These are phyloP conservation scores for Odontocolon sp. DNA, from an alignment of 2,888 invertebrate genomes.

Conservation along the genomic window DNA sequence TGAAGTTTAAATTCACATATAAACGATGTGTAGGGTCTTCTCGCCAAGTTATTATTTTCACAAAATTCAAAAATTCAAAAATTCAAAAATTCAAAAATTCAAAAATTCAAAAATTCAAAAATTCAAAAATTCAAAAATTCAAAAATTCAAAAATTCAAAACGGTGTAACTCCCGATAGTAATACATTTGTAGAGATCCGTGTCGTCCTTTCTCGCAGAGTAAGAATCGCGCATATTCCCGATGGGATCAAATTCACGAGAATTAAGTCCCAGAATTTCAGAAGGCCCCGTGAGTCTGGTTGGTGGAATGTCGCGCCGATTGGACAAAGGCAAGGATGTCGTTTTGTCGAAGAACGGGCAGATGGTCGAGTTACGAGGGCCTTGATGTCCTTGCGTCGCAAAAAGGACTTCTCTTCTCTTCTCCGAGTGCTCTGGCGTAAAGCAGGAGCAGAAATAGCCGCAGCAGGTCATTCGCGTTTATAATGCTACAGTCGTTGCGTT, in stretches of 20 bases:
- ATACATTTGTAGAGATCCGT: too few species aligned
- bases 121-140: too few species aligned
- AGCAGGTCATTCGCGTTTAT: constrained; percentile 43
- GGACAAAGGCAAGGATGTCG: constrained; percentile 70
- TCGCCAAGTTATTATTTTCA: too few species aligned
- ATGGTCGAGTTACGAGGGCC: constrained; percentile 63
- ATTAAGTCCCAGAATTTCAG: not conserved
- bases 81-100: too few species aligned
- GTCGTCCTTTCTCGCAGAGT: not conserved
- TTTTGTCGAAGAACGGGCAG: constrained; percentile 63
- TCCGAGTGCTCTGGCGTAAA: constrained; percentile 28
- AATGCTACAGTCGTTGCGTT: constrained; percentile 33
- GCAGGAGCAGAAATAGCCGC: not conserved
- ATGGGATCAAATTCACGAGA: not conserved
- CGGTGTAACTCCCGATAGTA: too few species aligned
- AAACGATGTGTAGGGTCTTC: too few species aligned
- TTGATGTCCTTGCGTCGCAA: constrained; percentile 57
- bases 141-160: too few species aligned
- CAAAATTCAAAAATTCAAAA: too few species aligned
- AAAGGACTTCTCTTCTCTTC: constrained; percentile 55
- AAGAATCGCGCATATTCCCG: not conserved
- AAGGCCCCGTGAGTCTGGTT: constrained; percentile 12
- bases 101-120: too few species aligned
- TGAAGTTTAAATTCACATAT: too few species aligned
- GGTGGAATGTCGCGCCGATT: constrained; percentile 53